A percentile compares a stretch with the other conserved stretches of the same genome.
Evolutionary conservation across 2,888 invertebrate species (phyloP).

Genomic region (Folsomia candida): DNA sequence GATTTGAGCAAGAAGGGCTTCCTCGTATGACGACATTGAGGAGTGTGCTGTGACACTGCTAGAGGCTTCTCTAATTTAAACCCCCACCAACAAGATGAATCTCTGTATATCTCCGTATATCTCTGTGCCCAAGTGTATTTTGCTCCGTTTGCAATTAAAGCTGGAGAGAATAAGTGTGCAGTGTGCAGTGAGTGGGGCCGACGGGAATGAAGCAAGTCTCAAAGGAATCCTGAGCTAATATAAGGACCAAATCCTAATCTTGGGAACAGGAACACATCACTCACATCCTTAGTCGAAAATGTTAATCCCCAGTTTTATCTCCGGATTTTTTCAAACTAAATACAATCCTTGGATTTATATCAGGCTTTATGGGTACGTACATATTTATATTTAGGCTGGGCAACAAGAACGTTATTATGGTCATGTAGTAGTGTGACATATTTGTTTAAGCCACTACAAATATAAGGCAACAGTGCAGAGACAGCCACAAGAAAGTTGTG

Average conservation of each 20-base stretch:
- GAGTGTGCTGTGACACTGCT: not conserved
- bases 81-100: too few relatives aligned
- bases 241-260: constrained; percentile 16
- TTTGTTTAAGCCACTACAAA: too few relatives aligned
- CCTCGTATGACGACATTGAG: not conserved
- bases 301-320: constrained; percentile 19
- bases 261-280: constrained; percentile 9
- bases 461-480: too few relatives aligned
- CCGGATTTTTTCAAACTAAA: not conserved
- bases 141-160: not conserved
- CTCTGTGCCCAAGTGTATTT: too few relatives aligned
- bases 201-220: constrained; percentile 13
- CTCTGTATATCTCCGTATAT: too few relatives aligned
- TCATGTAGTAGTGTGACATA: too few relatives aligned
- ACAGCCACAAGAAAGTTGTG: too few relatives aligned
- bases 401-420: too few relatives aligned
- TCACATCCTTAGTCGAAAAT: constrained; percentile 1
- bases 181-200: not conserved
- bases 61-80: too few relatives aligned
- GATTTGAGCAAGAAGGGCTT: constrained; percentile 4
- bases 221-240: not conserved
- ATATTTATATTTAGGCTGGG: too few relatives aligned
- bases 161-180: not conserved
- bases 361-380: not conserved
- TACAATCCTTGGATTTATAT: not conserved